Evolutionary conservation across 2,113 vertebrate species (phyloP).

Genomic region (Thunnus thynnus): DNA sequence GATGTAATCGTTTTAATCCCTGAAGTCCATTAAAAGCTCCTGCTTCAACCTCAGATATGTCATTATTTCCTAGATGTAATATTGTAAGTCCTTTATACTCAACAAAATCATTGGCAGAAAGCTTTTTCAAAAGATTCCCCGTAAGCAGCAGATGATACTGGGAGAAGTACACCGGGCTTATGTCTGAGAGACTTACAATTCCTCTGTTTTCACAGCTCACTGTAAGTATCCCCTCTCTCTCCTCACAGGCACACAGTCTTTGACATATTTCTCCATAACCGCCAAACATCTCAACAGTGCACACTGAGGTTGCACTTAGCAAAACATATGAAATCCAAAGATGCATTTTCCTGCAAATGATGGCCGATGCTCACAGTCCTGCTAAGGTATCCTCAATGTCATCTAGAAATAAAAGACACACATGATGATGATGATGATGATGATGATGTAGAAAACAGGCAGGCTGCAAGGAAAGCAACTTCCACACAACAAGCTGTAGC

Average conservation of each 20-base stretch:
- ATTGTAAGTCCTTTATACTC: constrained; percentile 94
- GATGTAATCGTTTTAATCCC: constrained; percentile 92
- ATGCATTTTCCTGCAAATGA: constrained; percentile 94
- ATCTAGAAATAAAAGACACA: constrained; percentile 78
- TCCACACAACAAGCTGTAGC: constrained; percentile 53
- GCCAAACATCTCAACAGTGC: constrained; percentile 90
- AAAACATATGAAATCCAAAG: constrained; percentile 92
- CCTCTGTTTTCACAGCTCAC: constrained; percentile 97
- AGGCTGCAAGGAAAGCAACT: constrained; percentile 58
- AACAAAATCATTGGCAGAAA: constrained; percentile 92
- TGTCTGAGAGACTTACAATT: constrained; percentile 92
- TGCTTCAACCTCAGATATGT: constrained; percentile 93
- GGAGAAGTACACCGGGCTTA: constrained; percentile 90
- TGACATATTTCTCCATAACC: constrained; percentile 95
- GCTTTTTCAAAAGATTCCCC: constrained; percentile 92
- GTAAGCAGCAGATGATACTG: constrained; percentile 94
- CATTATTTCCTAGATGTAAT: constrained; percentile 95
- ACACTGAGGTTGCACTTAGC: constrained; percentile 90
- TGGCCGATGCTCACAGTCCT: constrained; percentile 89
- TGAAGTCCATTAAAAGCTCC: constrained; percentile 96
- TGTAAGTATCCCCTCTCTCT: constrained; percentile 93
- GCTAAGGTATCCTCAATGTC: constrained; percentile 85
- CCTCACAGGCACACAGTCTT: constrained; percentile 94
- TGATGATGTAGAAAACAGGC: neutral
- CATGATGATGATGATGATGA: constrained; percentile 59